Evolutionary conservation across 2,797 vertebrate genomes (phyloP).

Genomic region (Arctocebus calabarensis): DNA sequence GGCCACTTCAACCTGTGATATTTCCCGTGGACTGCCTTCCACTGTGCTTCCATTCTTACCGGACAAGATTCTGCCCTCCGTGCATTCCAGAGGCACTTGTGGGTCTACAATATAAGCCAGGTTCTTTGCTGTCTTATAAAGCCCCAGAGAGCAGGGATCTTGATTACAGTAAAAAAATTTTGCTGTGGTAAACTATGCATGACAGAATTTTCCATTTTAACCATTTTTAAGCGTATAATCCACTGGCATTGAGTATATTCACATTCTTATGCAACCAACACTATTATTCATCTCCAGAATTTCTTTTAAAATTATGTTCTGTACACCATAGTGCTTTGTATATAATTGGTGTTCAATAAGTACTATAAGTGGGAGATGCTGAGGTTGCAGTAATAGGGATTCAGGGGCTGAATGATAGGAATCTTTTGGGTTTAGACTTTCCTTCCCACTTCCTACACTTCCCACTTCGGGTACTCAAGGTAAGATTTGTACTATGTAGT

Average conservation of each 20-base stretch:
- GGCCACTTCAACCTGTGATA: background rate
- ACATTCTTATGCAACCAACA: background rate
- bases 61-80: background rate
- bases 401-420: background rate
- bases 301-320: slow-evolving; percentile 36
- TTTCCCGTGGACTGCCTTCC: background rate
- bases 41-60: background rate
- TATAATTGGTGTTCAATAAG: slow-evolving; percentile 3
- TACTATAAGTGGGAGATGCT: background rate
- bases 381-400: background rate
- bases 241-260: background rate
- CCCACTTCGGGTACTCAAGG: background rate
- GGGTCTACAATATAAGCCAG: background rate
- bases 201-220: background rate
- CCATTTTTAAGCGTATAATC: background rate
- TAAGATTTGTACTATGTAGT: background rate
- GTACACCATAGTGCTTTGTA: background rate
- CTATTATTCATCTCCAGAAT: background rate
- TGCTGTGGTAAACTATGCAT: background rate
- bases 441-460: background rate
- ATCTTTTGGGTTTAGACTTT: slow-evolving; percentile 17
- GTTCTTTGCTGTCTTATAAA: background rate
- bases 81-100: background rate
- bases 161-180: background rate
- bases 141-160: background rate